Evolutionary conservation across 2,797 vertebrate genomes (phyloP).

Genomic region (Melanotaenia parkinsoni): DNA sequence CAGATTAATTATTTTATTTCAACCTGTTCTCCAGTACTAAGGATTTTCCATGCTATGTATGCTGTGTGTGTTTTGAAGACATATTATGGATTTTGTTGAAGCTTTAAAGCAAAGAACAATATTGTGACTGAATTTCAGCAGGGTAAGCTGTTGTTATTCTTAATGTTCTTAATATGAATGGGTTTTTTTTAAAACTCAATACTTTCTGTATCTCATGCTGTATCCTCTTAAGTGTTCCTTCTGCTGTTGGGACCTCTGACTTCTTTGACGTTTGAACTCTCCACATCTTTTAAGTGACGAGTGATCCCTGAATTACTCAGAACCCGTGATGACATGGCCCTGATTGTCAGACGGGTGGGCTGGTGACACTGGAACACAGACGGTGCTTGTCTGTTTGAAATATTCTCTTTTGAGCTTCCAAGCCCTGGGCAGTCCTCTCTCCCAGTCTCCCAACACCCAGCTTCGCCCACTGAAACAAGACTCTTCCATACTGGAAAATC

Average conservation of each 20-base stretch:
- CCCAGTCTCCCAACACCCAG: slow-evolving; percentile 82
- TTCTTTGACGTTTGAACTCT: slow-evolving; percentile 77
- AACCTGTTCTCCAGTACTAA: slow-evolving; percentile 69
- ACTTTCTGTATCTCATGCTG: slow-evolving; percentile 22
- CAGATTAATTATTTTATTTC: slow-evolving; percentile 73
- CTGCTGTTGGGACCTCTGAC: slow-evolving; percentile 53
- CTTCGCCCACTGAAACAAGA: slow-evolving; percentile 81
- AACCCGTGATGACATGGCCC: slow-evolving; percentile 78
- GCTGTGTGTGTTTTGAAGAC: slow-evolving; percentile 36
- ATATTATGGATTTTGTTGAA: slow-evolving; percentile 52
- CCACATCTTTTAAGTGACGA: slow-evolving; percentile 74
- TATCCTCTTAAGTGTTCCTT: slow-evolving; percentile 46
- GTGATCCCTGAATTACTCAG: slow-evolving; percentile 80
- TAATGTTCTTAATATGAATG: slow-evolving; percentile 44
- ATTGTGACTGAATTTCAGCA: slow-evolving; percentile 49
- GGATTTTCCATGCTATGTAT: slow-evolving; percentile 56
- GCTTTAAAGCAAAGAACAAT: slow-evolving; percentile 52
- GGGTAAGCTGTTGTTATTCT: slow-evolving; percentile 51
- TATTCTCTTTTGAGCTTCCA: slow-evolving; percentile 83
- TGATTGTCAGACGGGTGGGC: slow-evolving; percentile 87
- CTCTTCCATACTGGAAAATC: slow-evolving; percentile 84
- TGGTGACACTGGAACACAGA: slow-evolving; percentile 86
- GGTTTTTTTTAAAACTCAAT: slow-evolving; percentile 32
- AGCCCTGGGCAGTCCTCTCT: slow-evolving; percentile 80
- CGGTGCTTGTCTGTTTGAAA: slow-evolving; percentile 86